Evolutionary conservation across 2,797 vertebrate genomes (phyloP), one percentile per base, ranked within the genome.

Genomic region (Hapalemur alaotrensis): DNA sequence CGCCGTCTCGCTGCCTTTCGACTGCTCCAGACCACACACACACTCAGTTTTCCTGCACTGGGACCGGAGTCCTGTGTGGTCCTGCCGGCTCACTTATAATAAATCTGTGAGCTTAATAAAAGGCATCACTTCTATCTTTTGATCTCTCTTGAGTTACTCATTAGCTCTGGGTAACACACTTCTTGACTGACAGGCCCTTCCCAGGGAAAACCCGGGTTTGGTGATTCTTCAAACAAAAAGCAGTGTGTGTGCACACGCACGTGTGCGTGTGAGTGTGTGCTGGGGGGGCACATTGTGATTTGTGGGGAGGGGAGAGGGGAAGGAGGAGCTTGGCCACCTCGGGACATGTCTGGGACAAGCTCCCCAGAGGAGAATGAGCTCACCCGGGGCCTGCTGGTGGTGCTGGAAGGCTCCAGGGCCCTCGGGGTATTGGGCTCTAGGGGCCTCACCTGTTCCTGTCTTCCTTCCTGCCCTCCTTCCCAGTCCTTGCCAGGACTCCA

Each of bases 121-220:
- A 98, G 97, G 95, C 97, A 97, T 96, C 92, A 92, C 95, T 97
- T 98, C 95, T 98, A 98, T 99, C 99, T 98, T 99, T 99, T 99
- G 98, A 99, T 99, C 98, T 99, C 98, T 96, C 98, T 96, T 93
- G 98, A 98, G 98, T 98, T 99, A 98, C 98, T 99, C 98, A 98
- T 98, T 98, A 98, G 98, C 98, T 97, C 97, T 98, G 98, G 98
- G 97, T 97, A 98, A 98, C 98, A 97, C 97, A 80, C 82, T 93
- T 95, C 98, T 98, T 98, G 98, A 98, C 98, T 98, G 98, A 98
- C 98, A 98, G 97, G 95, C 94, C 94, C 61, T 98, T 98, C 97
- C 97, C 96, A 98, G 98, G 98, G 97, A 98, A 98, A 98, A 98
- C 0, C 69, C 95, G 79, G 98, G 96, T 95, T 98, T 96, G 0